These are phyloP conservation scores for Leptonema lineaticorne DNA, from an alignment of 1,140 invertebrate species.

Conservation along the genomic window DNA sequence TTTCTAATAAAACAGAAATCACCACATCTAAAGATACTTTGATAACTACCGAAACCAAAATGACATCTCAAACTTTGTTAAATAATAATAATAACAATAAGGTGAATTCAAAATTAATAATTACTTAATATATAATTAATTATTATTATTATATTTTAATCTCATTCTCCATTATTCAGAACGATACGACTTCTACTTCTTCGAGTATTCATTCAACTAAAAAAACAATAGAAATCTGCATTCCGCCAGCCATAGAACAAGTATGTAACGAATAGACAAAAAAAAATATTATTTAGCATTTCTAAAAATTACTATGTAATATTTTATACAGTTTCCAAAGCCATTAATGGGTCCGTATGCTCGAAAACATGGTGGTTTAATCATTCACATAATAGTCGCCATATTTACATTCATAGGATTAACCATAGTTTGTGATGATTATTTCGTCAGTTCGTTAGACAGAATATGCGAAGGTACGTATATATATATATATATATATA, in stretches of 20 bases:
- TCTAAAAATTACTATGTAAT: background rate
- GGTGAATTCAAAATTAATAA: no score
- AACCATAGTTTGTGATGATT: constrained; percentile 91
- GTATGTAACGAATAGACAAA: no score
- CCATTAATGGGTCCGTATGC: constrained; percentile 76
- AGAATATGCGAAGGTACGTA: constrained; percentile 78
- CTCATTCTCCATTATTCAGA: no score
- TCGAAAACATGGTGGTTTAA: constrained; percentile 79
- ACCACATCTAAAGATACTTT: no score
- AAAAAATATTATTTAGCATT: background rate
- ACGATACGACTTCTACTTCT: constrained; percentile 5
- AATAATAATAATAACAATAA: no score
- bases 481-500: no score
- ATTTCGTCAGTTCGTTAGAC: constrained; percentile 89
- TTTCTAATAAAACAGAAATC: no score
- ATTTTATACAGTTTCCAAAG: constrained; percentile 72
- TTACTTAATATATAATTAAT: no score
- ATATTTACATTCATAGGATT: constrained; percentile 89
- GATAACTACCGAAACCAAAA: no score
- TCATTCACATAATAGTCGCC: constrained; percentile 82
- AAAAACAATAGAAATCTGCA: constrained; percentile 70
- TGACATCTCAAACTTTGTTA: no score
- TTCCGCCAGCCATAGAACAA: constrained; percentile 82
- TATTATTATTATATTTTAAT: no score
- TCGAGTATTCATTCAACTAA: constrained; percentile 52